A percentile compares a stretch with the other conserved stretches of the same genome.
Conservation (phyloP, 2,797 vertebrate species). For the Gouania willdenowi region DNA sequence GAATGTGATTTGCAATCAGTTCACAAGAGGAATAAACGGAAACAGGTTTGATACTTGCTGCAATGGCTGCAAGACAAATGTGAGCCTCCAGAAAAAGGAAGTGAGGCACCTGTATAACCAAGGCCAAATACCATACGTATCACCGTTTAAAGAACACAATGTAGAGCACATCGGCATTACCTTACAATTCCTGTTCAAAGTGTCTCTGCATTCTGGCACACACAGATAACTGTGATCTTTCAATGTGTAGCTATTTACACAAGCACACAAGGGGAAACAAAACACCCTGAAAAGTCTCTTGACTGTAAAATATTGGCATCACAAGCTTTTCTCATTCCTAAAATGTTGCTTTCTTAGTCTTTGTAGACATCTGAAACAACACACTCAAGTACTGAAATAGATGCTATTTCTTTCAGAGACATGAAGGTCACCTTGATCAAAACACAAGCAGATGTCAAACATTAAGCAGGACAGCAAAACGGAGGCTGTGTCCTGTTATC, state of each 20-base stretch:
- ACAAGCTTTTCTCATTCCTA: no score
- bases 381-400: conserved; percentile 53
- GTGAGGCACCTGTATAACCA: conserved; percentile 42
- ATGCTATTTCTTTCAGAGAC: conserved; percentile 56
- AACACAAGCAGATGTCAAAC: conserved; percentile 51
- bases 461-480: conserved; percentile 41
- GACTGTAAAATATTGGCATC: conserved; percentile 42
- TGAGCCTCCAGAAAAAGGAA: conserved; percentile 37
- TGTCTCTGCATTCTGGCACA: no score
- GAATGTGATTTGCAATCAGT: conserved; percentile 57
- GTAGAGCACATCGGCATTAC: no score
- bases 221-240: conserved; percentile 55
- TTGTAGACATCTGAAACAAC: conserved; percentile 61
- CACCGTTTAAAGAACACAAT: conserved; percentile 45
- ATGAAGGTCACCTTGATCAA: conserved; percentile 45
- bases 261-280: conserved; percentile 41
- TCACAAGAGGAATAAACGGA: conserved; percentile 56
- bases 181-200: no score
- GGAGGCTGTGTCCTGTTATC: conserved; percentile 27
- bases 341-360: conserved; percentile 50
- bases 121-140: conserved; percentile 46
- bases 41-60: conserved; percentile 56
- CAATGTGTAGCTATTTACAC: conserved; percentile 40
- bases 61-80: conserved; percentile 52
- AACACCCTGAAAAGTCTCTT: conserved; percentile 48